Percentiles rank a stretch among this genome's conserved stretches.
Evolutionary conservation across 2,113 vertebrate species (phyloP).

Genomic region (Corvus moneduloides): DNA sequence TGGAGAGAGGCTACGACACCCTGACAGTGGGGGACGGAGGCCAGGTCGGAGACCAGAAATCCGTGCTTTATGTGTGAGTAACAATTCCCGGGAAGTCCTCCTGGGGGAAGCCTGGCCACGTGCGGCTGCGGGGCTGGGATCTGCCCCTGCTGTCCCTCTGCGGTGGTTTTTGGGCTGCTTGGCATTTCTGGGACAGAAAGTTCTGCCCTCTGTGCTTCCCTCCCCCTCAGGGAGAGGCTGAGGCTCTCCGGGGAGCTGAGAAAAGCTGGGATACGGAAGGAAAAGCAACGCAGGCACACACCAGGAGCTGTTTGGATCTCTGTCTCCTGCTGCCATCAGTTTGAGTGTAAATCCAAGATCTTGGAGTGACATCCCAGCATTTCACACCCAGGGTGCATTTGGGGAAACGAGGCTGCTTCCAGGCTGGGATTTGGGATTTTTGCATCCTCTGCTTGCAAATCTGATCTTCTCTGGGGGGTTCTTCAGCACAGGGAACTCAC

Average conservation of each 20-base stretch:
- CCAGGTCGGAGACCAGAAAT: slow-evolving; percentile 93
- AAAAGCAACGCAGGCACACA: background rate
- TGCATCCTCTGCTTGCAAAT: background rate
- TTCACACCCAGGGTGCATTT: background rate
- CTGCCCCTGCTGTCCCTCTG: background rate
- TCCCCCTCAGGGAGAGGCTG: background rate
- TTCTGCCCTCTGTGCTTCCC: background rate
- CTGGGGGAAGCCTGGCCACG: rapidly evolving
- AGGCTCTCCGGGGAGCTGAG: background rate
- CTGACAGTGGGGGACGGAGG: slow-evolving; percentile 94
- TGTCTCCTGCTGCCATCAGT: background rate
- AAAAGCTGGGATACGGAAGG: background rate
- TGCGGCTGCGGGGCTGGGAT: rapidly evolving
- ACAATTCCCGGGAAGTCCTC: background rate
- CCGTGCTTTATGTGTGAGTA: slow-evolving; percentile 96
- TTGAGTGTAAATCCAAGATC: background rate
- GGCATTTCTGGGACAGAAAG: background rate
- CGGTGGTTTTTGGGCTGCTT: rapidly evolving
- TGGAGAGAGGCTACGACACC: slow-evolving; percentile 98
- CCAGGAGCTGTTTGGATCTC: background rate
- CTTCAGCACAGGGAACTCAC: background rate
- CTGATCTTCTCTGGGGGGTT: rapidly evolving
- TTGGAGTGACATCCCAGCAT: background rate
- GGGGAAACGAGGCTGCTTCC: rapidly evolving
- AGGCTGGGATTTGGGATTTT: background rate